Base-by-base conservation (phyloP, 2,888 invertebrate species). In the Agrilus mali region DNA sequence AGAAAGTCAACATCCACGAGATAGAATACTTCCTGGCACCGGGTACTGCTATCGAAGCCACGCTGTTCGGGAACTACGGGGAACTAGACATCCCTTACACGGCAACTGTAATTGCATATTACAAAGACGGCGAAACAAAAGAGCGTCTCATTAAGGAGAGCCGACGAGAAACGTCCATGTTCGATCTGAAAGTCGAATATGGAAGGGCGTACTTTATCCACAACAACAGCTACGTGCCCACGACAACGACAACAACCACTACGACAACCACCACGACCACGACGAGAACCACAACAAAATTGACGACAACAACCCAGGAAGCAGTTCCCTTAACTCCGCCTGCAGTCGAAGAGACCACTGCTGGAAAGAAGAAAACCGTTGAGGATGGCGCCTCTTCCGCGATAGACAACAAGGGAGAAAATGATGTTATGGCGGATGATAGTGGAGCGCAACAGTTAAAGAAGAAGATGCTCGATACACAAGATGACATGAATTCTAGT, bases 11-110 rank as follows among this genome's bases (percentile, higher is more conserved):
- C 47, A 77, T 74, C 34, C 72, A 82, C 14, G 75, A 79, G 58
- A 74, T 80, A 47, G 75, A 73, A 56, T 58, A 57, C 43, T 57
- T 55, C 39, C 66, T 89, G 43, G 77, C 80, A 60, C 80, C 84
- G 4, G 87, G 85, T 22, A 88, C 88, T 0, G 86, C 81, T 2
- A 79, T 86, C 40, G 88, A 89, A 61, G 85, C 88, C 0, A 86
- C 85, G 0, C 71, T 89, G 14, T 71, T 71, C 41, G 88, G 83
- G 2, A 82, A 82, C 57, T 74, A 78, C 54, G 81, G 83, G 1
- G 79, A 80, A 47, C 71, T 78, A 42, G 86, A 88, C 53, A 75
- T 81, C 1, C 83, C 82, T 27, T 90, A 86, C 59, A 74, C 72
- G 20, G 86, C 81, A 5, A 79, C 75, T 46, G 67, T 90, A 35